Conservation (phyloP, 2,113 vertebrate genomes). For the Coptodon rendalli region DNA sequence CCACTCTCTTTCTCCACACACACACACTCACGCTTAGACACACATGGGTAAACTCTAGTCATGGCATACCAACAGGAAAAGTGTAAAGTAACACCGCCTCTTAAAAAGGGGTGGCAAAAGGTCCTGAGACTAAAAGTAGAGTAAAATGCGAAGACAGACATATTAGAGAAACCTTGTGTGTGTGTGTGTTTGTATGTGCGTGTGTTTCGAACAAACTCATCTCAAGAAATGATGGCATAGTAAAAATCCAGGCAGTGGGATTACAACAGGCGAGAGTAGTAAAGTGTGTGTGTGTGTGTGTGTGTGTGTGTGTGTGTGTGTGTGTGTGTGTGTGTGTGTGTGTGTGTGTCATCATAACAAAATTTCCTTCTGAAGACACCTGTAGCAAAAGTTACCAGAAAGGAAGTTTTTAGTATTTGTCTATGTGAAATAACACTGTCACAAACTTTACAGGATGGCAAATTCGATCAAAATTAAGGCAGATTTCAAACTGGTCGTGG, state of each 20-base stretch:
- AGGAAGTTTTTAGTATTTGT: neutral
- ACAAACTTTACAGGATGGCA: neutral
- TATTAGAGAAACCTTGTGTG: neutral
- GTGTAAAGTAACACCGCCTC: slow-evolving; percentile 38
- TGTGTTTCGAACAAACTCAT: neutral
- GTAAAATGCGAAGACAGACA: neutral
- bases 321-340: too few relatives aligned
- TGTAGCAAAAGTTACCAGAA: neutral
- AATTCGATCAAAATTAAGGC: neutral
- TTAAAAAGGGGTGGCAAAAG: slow-evolving; percentile 21
- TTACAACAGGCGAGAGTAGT: neutral
- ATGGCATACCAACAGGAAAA: slow-evolving; percentile 18
- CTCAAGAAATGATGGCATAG: slow-evolving; percentile 3
- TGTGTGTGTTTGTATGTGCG: neutral
- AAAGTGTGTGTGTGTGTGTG: neutral
- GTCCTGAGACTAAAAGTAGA: slow-evolving; percentile 30
- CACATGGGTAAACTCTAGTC: neutral
- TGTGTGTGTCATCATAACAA: neutral
- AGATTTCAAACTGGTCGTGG: neutral
- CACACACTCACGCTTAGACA: neutral
- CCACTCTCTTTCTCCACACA: neutral
- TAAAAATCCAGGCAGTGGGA: slow-evolving; percentile 11
- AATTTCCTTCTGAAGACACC: neutral
- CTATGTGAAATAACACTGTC: neutral
- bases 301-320: too few relatives aligned